Conservation (phyloP, 2,888 invertebrate genomes). For the Ctenicera cuprea region DNA sequence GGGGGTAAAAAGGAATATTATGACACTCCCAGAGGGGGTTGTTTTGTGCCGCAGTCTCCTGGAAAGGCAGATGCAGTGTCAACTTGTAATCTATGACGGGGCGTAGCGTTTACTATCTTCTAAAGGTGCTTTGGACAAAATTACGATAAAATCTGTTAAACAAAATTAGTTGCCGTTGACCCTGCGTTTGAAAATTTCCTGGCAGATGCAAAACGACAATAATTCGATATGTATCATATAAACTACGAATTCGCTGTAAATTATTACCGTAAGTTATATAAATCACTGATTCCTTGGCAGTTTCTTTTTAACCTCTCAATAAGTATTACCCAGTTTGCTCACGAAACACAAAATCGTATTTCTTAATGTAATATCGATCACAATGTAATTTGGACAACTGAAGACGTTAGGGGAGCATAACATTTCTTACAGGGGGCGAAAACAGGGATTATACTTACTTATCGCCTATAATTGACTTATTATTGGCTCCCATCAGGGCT, state of each 20-base stretch:
- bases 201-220: conserved; percentile 46
- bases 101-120: conserved; percentile 61
- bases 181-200: conserved; percentile 20
- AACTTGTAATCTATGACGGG: conserved; percentile 62
- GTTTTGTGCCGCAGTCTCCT: conserved; percentile 55
- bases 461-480: conserved; percentile 62
- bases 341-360: conserved; percentile 47
- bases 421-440: conserved; percentile 53
- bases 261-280: background rate
- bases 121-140: conserved; percentile 49
- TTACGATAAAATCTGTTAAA: conserved; percentile 48
- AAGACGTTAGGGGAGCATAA: conserved; percentile 51
- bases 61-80: conserved; percentile 65
- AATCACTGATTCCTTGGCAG: background rate
- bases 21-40: conserved; percentile 69
- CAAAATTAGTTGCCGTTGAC: conserved; percentile 9
- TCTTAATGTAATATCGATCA: conserved; percentile 56
- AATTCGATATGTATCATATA: conserved; percentile 31
- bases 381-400: conserved; percentile 45
- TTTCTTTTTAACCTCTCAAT: background rate
- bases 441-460: conserved; percentile 60
- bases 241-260: no score
- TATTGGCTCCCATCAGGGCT: conserved; percentile 61
- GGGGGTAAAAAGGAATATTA: conserved; percentile 70
- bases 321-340: conserved; percentile 18